A percentile compares a stretch with the other conserved stretches of the same genome.
These are phyloP conservation scores for Nothocercus julius DNA, from an alignment of 2,113 vertebrate genomes.

Conservation along the genomic window DNA sequence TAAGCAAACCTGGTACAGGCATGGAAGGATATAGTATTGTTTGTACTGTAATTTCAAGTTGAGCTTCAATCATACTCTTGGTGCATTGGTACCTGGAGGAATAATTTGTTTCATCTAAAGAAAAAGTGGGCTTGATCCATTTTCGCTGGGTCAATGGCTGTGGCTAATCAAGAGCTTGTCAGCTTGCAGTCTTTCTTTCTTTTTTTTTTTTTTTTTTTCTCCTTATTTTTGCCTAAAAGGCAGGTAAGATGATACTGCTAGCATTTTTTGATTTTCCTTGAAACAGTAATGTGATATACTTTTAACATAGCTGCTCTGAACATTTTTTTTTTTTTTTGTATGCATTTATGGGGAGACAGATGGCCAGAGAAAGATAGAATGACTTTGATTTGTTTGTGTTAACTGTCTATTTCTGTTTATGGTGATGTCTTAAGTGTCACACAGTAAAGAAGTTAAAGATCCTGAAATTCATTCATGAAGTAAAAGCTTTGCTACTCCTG, in stretches of 20 bases:
- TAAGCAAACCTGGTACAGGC: slow-evolving; percentile 12
- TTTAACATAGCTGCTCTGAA: slow-evolving; percentile 21
- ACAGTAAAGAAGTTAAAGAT: not conserved
- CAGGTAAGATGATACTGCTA: slow-evolving; percentile 38
- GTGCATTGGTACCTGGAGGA: not conserved
- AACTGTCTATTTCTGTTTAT: not conserved
- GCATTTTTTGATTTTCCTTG: not conserved
- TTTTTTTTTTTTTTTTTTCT: not conserved
- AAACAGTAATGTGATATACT: slow-evolving; percentile 5
- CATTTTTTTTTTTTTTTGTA: not conserved
- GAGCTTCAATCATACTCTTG: slow-evolving; percentile 20
- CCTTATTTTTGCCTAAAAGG: slow-evolving; percentile 27
- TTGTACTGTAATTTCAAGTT: not conserved
- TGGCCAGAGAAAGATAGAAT: not conserved
- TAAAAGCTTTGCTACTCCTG: not conserved
- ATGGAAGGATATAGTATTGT: not conserved
- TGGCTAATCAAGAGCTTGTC: not conserved
- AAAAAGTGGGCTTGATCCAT: not conserved
- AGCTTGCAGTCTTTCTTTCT: slow-evolving; percentile 2
- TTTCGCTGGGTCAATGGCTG: slow-evolving; percentile 13
- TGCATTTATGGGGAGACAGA: not conserved
- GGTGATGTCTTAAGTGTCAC: not conserved
- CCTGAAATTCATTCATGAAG: slow-evolving; percentile 11
- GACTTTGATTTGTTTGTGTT: slow-evolving; percentile 56
- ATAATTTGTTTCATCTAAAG: slow-evolving; percentile 18